Percentiles rank a stretch among this genome's conserved stretches.
Evolutionary conservation across 2,113 vertebrate genomes (phyloP).

Genomic region (Chiloscyllium plagiosum): DNA sequence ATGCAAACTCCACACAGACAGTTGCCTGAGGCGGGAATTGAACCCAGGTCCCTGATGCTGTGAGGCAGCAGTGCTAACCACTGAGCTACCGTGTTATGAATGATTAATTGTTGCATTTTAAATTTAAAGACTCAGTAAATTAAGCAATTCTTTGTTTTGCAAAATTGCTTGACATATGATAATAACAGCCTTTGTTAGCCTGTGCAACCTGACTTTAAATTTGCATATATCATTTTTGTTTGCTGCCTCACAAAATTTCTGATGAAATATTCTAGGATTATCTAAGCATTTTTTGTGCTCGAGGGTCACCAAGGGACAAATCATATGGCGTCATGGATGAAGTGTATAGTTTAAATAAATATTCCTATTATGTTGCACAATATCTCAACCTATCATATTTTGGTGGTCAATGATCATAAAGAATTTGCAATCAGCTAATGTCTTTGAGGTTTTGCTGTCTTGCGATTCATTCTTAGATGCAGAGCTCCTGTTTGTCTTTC

Average conservation of each 20-base stretch:
- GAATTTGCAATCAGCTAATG: background rate
- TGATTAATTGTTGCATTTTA: background rate
- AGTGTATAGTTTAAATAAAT: background rate
- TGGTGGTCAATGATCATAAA: background rate
- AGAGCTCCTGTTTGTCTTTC: background rate
- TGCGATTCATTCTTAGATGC: background rate
- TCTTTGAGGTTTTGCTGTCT: background rate
- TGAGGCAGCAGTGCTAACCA: too few species aligned
- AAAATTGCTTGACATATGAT: background rate
- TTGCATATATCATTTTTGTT: background rate
- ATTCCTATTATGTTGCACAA: background rate
- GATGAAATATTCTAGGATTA: background rate
- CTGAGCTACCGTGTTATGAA: too few species aligned
- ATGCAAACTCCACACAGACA: too few species aligned
- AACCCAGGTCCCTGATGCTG: too few species aligned
- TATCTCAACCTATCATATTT: background rate
- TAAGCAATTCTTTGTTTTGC: background rate
- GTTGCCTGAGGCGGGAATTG: too few species aligned
- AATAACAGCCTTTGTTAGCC: too few species aligned
- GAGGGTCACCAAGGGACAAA: background rate
- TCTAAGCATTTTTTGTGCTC: background rate
- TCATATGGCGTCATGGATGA: background rate
- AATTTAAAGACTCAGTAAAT: background rate
- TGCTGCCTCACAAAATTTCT: background rate
- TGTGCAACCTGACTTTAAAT: background rate